A percentile compares a stretch with the other conserved stretches of the same genome.
Evolutionary conservation across 2,797 vertebrate genomes (phyloP).

Genomic region (Perodicticus potto): DNA sequence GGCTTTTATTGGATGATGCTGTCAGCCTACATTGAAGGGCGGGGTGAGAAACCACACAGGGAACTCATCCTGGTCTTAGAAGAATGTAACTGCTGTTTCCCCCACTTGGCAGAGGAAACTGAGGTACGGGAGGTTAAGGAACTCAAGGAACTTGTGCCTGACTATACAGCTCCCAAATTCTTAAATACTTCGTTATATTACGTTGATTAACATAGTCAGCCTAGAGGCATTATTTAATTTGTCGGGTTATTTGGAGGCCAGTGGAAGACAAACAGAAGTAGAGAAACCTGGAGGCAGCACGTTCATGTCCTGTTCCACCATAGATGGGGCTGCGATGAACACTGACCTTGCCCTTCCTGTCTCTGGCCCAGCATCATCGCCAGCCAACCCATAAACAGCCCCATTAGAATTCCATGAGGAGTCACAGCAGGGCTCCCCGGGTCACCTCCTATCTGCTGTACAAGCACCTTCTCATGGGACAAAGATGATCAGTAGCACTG

Average conservation of each 20-base stretch:
- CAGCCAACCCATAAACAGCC: background rate
- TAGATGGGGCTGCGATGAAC: background rate
- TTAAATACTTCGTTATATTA: background rate
- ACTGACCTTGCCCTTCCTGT: background rate
- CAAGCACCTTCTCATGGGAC: background rate
- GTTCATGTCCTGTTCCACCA: background rate
- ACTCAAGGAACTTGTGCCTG: background rate
- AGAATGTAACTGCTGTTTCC: background rate
- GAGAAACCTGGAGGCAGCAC: background rate
- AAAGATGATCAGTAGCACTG: background rate
- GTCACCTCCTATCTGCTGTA: background rate
- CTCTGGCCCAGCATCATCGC: background rate
- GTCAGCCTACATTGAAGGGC: background rate
- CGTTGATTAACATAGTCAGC: background rate
- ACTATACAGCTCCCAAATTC: background rate
- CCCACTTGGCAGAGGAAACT: background rate
- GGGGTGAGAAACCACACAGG: background rate
- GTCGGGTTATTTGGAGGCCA: background rate
- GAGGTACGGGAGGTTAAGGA: background rate
- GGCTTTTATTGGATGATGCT: background rate
- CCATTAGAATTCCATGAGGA: background rate
- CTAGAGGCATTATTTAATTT: background rate
- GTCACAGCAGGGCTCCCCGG: background rate
- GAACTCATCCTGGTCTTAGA: background rate
- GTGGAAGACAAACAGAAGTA: background rate